Evolutionary conservation across 1,140 invertebrate genomes (phyloP).

Genomic region (Yoshiicerus persimilis): DNA sequence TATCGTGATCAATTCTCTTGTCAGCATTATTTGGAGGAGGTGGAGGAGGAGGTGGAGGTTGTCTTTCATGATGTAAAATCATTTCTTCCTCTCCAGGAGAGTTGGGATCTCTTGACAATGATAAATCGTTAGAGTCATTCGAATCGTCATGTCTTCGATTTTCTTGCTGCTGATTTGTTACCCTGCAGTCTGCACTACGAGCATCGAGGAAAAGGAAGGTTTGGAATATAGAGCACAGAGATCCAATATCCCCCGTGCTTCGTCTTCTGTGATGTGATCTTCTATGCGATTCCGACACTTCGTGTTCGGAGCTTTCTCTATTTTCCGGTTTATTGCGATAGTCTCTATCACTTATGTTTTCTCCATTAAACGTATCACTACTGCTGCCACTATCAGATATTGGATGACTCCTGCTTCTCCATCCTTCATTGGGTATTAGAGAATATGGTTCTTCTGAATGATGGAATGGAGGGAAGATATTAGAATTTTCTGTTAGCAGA

Average conservation of each 20-base stretch:
- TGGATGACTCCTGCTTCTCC: not conserved
- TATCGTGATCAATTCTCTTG: not conserved
- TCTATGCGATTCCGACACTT: not conserved
- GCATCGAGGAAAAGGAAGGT: slow-evolving; percentile 37
- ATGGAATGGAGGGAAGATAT: not conserved
- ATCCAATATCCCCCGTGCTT: not conserved
- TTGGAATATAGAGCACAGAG: slow-evolving; percentile 40
- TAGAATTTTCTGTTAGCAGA: not conserved
- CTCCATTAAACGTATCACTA: not conserved
- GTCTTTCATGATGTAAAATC: not conserved
- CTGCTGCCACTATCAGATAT: not conserved
- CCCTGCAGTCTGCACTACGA: not conserved
- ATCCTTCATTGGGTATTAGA: not conserved
- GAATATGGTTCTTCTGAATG: not conserved
- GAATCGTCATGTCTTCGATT: not conserved
- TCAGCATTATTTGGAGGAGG: not conserved
- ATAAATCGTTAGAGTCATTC: not conserved
- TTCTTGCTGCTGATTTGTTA: not conserved
- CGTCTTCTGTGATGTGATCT: not conserved
- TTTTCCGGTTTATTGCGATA: not conserved
- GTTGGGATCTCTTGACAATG: not conserved
- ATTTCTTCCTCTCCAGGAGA: not conserved
- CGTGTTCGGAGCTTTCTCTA: not conserved
- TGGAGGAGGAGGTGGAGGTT: not conserved
- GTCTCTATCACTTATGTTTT: not conserved